phyloP scores from a whole-genome alignment of 1,140 invertebrate species.

The Musca domestica region DNA sequence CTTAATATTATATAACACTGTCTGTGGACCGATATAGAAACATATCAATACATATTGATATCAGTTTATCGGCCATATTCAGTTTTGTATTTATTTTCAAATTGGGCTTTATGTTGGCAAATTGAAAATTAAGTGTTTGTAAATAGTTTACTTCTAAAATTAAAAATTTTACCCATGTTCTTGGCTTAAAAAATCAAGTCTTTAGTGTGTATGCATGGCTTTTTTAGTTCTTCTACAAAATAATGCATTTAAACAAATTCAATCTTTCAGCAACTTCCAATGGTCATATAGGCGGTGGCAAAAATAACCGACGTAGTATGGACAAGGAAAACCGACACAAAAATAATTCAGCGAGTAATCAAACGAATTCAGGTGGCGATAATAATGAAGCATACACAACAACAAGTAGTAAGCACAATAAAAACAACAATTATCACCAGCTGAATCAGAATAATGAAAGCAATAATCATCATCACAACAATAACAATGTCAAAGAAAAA shows the following conservation, averaged over 20 bases:
- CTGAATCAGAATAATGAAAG: constrained; percentile 33
- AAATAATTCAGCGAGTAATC: constrained; percentile 11
- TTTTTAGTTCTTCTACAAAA: background rate
- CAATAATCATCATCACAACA: constrained; percentile 22
- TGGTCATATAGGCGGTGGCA: constrained; percentile 42
- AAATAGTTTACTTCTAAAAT: background rate
- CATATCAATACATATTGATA: background rate
- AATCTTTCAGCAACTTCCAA: constrained; percentile 42
- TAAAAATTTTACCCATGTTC: background rate
- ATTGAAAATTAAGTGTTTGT: background rate
- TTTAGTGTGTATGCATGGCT: background rate
- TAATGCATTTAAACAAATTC: background rate
- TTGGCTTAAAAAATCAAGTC: background rate
- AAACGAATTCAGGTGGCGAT: constrained; percentile 5
- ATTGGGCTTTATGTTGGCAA: too few relatives aligned
- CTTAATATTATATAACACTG: background rate
- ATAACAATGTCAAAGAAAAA: constrained; percentile 29
- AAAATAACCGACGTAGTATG: constrained; percentile 48
- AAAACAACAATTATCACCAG: constrained; percentile 34
- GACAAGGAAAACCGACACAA: constrained; percentile 49
- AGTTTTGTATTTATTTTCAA: background rate
- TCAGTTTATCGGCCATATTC: background rate
- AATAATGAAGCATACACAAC: constrained; percentile 17
- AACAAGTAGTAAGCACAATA: constrained; percentile 37
- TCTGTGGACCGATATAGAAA: too few relatives aligned